Conservation (phyloP, 1,140 invertebrate genomes). For the Pseudomyrmex dendroicus region DNA sequence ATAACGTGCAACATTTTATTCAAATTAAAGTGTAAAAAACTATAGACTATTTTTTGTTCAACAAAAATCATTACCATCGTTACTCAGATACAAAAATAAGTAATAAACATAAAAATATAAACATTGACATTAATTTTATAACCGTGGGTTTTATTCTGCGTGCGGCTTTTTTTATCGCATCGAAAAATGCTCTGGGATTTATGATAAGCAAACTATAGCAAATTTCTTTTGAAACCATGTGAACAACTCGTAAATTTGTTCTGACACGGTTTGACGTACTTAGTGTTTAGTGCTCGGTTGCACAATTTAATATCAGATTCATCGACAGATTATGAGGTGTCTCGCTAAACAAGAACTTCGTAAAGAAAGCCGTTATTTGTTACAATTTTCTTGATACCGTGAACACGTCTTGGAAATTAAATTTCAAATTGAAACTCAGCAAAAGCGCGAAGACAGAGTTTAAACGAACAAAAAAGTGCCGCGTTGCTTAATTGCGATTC, state of each 20-base stretch:
- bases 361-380: neutral
- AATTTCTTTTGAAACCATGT: neutral
- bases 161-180: neutral
- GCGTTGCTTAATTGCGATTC: neutral
- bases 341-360: neutral
- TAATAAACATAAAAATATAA: neutral
- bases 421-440: slow-evolving; percentile 2
- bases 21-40: neutral
- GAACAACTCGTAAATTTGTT: slow-evolving; percentile 12
- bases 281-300: neutral
- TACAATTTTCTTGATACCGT: slow-evolving; percentile 13
- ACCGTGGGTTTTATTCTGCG: neutral
- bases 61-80: neutral
- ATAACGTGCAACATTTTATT: neutral
- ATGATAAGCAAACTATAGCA: neutral
- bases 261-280: neutral
- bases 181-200: neutral
- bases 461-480: neutral
- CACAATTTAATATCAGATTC: slow-evolving; percentile 20
- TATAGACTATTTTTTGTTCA: too few species aligned
- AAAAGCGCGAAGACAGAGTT: neutral
- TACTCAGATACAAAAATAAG: neutral
- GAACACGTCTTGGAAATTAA: neutral
- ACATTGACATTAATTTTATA: neutral
- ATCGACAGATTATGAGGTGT: neutral